A percentile compares a stretch with the other conserved stretches of the same genome.
phyloP scores from a whole-genome alignment of 53 echinoderm and acorn worm genomes.

The Glandiceps talaboti region DNA sequence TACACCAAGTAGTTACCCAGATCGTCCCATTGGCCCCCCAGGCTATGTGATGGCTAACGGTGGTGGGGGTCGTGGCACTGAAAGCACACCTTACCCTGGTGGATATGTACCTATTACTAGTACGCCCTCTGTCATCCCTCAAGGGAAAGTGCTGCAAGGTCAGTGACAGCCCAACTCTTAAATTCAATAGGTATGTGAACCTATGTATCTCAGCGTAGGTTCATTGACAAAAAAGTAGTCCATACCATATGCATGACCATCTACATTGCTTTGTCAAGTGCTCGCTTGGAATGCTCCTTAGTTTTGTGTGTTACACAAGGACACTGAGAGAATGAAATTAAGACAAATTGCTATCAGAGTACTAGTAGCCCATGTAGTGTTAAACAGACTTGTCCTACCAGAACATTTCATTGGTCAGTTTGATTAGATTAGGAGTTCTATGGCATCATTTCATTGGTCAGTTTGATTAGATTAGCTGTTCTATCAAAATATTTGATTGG shows the following conservation, averaged over 20 bases:
- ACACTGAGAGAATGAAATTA: too few species aligned
- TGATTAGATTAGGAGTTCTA: too few species aligned
- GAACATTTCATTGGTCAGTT: too few species aligned
- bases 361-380: too few species aligned
- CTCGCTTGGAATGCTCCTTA: too few species aligned
- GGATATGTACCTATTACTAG: background rate
- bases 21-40: background rate
- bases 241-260: background rate
- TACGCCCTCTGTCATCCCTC: background rate
- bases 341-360: too few species aligned
- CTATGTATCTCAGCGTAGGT: background rate
- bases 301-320: too few species aligned
- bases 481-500: too few species aligned
- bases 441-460: too few species aligned
- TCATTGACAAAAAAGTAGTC: background rate
- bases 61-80: background rate
- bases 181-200: background rate
- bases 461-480: too few species aligned
- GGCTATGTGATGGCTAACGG: background rate
- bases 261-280: background rate
- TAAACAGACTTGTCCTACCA: too few species aligned
- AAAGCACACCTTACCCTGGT: background rate
- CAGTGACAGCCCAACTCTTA: constrained; percentile 1
- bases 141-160: constrained; percentile 1
- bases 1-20: background rate